Percentiles rank a stretch among this genome's conserved stretches.
These are phyloP conservation scores for Thereva unica DNA, from an alignment of 2,888 invertebrate species.

Conservation along the genomic window DNA sequence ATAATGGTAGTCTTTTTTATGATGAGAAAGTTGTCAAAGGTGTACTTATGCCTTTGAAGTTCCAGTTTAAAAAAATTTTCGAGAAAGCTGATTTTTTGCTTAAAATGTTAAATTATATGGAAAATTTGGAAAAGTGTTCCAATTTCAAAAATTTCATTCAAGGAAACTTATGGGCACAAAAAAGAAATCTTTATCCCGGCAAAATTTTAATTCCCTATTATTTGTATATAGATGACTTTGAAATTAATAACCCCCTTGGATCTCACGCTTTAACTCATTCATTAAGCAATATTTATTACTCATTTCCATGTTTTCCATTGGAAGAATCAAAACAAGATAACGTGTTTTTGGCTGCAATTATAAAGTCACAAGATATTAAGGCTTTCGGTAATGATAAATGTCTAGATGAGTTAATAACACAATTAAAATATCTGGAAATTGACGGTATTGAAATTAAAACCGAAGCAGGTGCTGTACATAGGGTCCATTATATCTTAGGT, in stretches of 20 bases:
- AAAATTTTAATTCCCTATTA: not conserved
- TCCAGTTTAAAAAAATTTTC: too few species aligned
- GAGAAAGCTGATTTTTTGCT: too few species aligned
- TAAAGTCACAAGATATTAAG: constrained; percentile 26
- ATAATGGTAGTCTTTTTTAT: too few species aligned
- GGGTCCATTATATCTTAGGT: constrained; percentile 33
- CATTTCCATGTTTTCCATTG: constrained; percentile 30
- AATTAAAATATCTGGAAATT: constrained; percentile 28
- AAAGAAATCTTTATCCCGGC: too few species aligned
- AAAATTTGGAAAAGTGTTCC: too few species aligned
- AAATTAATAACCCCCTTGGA: constrained; percentile 2
- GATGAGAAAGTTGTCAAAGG: too few species aligned
- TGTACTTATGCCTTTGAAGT: too few species aligned
- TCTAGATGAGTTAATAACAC: constrained; percentile 16
- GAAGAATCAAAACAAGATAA: not conserved
- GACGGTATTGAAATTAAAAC: constrained; percentile 15
- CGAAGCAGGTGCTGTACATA: constrained; percentile 2
- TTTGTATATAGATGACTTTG: not conserved
- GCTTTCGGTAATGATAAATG: constrained; percentile 36
- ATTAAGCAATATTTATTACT: constrained; percentile 31
- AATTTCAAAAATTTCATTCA: too few species aligned
- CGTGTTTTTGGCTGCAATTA: not conserved
- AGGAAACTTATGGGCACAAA: too few species aligned
- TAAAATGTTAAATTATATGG: too few species aligned
- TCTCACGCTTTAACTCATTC: not conserved